These are phyloP conservation scores for Acanthaster planci DNA, from an alignment of 35 echinoderm and acorn worm species.

Conservation along the genomic window DNA sequence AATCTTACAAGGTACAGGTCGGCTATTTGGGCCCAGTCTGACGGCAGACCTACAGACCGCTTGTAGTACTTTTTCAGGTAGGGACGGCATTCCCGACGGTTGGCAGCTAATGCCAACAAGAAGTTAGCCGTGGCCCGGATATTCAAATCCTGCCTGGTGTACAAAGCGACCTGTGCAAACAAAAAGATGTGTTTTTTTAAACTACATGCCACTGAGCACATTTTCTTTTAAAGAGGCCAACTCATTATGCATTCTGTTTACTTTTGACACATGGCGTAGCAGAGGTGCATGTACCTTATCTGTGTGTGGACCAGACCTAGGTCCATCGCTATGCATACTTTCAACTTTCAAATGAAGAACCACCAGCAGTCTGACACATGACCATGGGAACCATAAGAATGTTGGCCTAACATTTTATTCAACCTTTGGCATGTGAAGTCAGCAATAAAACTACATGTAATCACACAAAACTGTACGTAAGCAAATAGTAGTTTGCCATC, in stretches of 20 bases:
- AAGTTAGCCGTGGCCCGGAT: slow-evolving; percentile 92
- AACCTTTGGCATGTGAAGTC: too few relatives aligned
- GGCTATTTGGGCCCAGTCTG: slow-evolving; percentile 93
- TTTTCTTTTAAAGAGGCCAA: neutral
- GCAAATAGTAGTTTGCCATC: too few relatives aligned
- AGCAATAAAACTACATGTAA: too few relatives aligned
- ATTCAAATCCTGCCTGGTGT: slow-evolving; percentile 83
- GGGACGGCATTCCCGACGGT: slow-evolving; percentile 64
- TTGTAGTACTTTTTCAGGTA: slow-evolving; percentile 94
- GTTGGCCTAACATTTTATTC: too few relatives aligned
- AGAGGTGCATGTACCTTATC: neutral
- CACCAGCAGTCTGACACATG: too few relatives aligned
- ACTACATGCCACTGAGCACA: neutral
- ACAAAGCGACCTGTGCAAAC: slow-evolving; percentile 77
- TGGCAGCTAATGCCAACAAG: slow-evolving; percentile 78
- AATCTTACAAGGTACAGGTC: slow-evolving; percentile 86
- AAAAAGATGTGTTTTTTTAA: slow-evolving; percentile 1
- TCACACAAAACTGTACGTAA: too few relatives aligned
- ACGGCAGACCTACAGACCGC: slow-evolving; percentile 63
- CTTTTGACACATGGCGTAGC: neutral
- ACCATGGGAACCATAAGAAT: too few relatives aligned
- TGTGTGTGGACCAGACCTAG: too few relatives aligned
- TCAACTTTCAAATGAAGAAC: too few relatives aligned
- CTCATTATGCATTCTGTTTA: neutral
- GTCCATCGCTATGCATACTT: too few relatives aligned